phyloP scores from a whole-genome alignment of 2,113 vertebrate species.

The Macaca nemestrina region DNA sequence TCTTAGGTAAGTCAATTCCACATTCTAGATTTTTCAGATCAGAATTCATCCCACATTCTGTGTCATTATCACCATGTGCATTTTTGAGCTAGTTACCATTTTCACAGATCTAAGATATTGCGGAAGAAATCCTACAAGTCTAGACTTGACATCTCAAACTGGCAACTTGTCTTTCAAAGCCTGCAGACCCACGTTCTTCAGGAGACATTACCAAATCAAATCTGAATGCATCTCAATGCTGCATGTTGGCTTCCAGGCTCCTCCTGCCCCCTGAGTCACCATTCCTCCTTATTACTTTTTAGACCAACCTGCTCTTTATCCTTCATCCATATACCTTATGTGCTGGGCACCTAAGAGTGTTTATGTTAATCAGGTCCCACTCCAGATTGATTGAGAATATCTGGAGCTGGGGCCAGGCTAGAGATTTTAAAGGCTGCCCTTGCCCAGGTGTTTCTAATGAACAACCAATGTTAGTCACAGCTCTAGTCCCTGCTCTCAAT shows the following conservation, averaged over 20 bases:
- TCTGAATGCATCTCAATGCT: neutral
- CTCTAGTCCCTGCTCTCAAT: neutral
- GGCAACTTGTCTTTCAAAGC: neutral
- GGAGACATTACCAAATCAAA: neutral
- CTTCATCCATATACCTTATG: neutral
- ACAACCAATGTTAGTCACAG: neutral
- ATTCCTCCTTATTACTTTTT: neutral
- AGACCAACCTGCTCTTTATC: neutral
- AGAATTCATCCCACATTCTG: neutral
- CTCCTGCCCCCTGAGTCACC: neutral
- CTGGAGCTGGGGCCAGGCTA: neutral
- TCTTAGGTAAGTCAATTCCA: neutral
- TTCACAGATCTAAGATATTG: neutral
- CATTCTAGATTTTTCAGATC: constrained; percentile 8
- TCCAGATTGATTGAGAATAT: neutral
- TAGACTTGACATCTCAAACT: neutral
- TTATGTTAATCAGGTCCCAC: neutral
- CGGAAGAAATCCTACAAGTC: neutral
- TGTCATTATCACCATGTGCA: neutral
- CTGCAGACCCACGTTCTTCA: neutral
- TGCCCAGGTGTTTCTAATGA: neutral
- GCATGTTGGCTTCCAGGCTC: neutral
- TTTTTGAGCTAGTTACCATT: neutral
- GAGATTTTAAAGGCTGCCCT: neutral
- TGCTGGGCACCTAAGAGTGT: neutral